Evolutionary conservation across 2,888 invertebrate genomes (phyloP).

Genomic region (Nasonovia ribisnigri): DNA sequence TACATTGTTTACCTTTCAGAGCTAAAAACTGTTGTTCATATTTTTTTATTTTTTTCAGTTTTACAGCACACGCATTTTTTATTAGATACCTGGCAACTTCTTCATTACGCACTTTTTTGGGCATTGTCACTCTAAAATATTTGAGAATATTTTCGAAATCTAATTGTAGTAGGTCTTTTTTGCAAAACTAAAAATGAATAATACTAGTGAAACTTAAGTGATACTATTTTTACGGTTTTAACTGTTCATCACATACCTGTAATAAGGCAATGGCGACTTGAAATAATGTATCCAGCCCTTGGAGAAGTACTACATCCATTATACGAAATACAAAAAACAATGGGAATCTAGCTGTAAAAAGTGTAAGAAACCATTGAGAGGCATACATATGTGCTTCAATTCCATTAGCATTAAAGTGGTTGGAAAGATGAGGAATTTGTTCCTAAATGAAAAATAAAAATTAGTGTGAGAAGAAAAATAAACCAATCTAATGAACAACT

Average conservation of each 20-base stretch:
- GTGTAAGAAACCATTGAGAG: slow-evolving; percentile 98
- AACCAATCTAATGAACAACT: slow-evolving; percentile 64
- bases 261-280: slow-evolving; percentile 95
- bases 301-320: slow-evolving; percentile 93
- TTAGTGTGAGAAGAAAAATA: neutral
- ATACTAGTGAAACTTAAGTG: slow-evolving; percentile 30
- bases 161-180: slow-evolving; percentile 89
- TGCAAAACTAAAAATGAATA: slow-evolving; percentile 76
- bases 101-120: slow-evolving; percentile 95
- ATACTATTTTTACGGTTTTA: neutral
- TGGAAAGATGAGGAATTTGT: slow-evolving; percentile 84
- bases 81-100: slow-evolving; percentile 90
- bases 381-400: slow-evolving; percentile 99
- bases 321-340: slow-evolving; percentile 97
- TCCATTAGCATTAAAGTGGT: slow-evolving; percentile 85
- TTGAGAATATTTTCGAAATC: slow-evolving; percentile 99
- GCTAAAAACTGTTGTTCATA: slow-evolving; percentile 92
- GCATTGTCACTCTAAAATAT: slow-evolving; percentile 96
- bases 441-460: slow-evolving; percentile 74
- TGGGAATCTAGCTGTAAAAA: slow-evolving; percentile 99
- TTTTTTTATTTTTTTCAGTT: slow-evolving; percentile 93
- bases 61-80: slow-evolving; percentile 89
- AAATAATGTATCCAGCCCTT: slow-evolving; percentile 95
- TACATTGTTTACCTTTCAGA: slow-evolving; percentile 77
- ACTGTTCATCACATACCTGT: slow-evolving; percentile 75